Conservation (phyloP, 2,113 vertebrate species). For the Elachura formosa region DNA sequence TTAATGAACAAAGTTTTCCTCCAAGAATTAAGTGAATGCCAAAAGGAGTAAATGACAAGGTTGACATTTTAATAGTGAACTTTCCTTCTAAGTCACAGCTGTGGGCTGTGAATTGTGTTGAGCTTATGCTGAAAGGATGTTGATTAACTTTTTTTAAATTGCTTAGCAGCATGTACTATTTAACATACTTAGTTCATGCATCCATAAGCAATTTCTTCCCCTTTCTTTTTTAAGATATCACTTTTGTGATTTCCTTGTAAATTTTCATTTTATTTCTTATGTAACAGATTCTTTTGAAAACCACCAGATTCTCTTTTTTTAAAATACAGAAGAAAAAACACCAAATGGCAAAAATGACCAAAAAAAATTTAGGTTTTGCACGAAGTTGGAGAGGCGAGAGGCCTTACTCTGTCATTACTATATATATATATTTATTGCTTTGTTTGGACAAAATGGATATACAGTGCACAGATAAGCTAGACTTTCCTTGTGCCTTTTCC, state of each 20-base stretch:
- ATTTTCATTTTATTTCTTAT: background rate
- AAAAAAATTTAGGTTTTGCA: background rate
- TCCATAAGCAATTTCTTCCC: background rate
- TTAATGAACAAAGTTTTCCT: slow-evolving; percentile 11
- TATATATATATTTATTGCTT: background rate
- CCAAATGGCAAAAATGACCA: background rate
- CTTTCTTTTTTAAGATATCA: background rate
- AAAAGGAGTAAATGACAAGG: slow-evolving; percentile 12
- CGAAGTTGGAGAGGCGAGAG: background rate
- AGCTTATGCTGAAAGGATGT: background rate
- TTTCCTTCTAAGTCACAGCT: slow-evolving; percentile 33
- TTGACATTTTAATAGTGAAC: slow-evolving; percentile 47
- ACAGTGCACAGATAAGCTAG: background rate
- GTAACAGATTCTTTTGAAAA: background rate
- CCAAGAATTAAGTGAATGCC: slow-evolving; percentile 16
- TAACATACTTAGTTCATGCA: background rate
- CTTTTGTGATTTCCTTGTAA: background rate
- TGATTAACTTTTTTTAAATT: background rate
- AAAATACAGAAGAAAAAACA: background rate
- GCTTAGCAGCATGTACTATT: background rate
- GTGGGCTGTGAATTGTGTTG: background rate
- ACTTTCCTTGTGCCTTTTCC: background rate
- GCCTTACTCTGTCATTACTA: background rate
- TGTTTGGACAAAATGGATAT: background rate
- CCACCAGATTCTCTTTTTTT: background rate